These are phyloP conservation scores for Eupeodes luniger DNA, from an alignment of 2,888 invertebrate species.

Conservation along the genomic window DNA sequence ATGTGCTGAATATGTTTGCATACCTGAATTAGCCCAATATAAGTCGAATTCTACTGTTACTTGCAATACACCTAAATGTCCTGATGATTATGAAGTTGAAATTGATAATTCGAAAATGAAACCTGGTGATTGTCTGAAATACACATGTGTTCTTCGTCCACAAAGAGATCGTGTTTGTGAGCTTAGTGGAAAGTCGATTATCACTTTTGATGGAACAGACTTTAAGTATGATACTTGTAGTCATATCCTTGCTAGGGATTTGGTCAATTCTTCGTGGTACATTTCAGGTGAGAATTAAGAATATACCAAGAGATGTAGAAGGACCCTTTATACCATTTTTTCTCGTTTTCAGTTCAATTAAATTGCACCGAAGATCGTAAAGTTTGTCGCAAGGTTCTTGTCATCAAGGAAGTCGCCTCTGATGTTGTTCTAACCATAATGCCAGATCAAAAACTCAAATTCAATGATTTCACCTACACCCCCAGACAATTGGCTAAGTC, in stretches of 20 bases:
- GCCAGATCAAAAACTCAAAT: constrained; percentile 88
- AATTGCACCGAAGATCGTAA: constrained; percentile 82
- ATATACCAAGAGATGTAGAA: neutral
- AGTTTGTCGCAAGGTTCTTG: constrained; percentile 87
- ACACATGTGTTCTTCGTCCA: constrained; percentile 87
- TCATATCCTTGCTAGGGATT: constrained; percentile 90
- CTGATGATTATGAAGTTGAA: constrained; percentile 86
- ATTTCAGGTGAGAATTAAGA: constrained; percentile 86
- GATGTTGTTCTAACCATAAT: constrained; percentile 84
- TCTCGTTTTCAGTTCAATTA: constrained; percentile 85
- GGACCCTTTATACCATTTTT: neutral
- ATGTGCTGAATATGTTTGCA: constrained; percentile 83
- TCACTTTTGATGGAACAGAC: constrained; percentile 91
- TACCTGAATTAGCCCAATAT: constrained; percentile 78
- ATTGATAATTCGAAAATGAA: constrained; percentile 83
- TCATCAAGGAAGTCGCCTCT: constrained; percentile 86
- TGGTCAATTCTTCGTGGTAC: constrained; percentile 88
- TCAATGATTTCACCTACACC: constrained; percentile 87
- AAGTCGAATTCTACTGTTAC: constrained; percentile 77
- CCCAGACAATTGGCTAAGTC: constrained; percentile 83
- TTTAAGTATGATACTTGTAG: constrained; percentile 93
- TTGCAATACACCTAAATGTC: constrained; percentile 85
- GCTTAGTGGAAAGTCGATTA: constrained; percentile 90
- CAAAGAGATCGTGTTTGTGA: constrained; percentile 86
- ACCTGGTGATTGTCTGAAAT: constrained; percentile 85